Conservation (phyloP, 2,113 vertebrate genomes). For the Vimba vimba region DNA sequence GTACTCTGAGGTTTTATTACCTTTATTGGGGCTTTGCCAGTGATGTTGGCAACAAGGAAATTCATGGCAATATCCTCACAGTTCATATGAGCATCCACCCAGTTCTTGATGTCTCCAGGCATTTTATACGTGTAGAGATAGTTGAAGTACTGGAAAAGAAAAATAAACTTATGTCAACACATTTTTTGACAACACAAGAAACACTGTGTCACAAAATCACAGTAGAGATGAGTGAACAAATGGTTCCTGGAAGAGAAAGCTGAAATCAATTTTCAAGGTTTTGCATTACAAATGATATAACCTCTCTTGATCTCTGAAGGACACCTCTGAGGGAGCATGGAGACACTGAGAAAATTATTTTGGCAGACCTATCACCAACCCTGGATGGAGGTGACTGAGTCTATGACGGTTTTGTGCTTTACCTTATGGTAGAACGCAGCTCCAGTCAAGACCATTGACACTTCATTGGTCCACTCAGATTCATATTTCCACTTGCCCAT, state of each 20-base stretch:
- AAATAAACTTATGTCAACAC: not conserved
- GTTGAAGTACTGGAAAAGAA: slow-evolving; percentile 90
- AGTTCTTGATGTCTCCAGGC: slow-evolving; percentile 98
- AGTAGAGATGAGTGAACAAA: too few relatives aligned
- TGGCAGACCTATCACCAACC: not conserved
- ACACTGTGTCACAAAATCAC: not conserved
- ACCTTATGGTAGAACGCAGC: slow-evolving; percentile 99
- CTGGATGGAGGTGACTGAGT: not conserved
- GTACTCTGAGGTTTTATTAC: slow-evolving; percentile 64
- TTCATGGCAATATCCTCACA: slow-evolving; percentile 99
- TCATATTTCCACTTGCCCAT: slow-evolving; percentile 99
- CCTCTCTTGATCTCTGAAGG: not conserved
- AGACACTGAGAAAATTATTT: not conserved
- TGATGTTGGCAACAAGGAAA: slow-evolving; percentile 97
- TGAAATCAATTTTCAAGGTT: not conserved
- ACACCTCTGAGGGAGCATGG: not conserved
- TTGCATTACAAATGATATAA: not conserved
- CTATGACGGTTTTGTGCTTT: slow-evolving; percentile 10
- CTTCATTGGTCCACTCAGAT: slow-evolving; percentile 98
- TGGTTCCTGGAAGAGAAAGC: too few relatives aligned
- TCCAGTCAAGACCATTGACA: slow-evolving; percentile 98
- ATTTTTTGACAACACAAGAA: not conserved
- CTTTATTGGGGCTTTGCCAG: slow-evolving; percentile 98
- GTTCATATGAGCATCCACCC: slow-evolving; percentile 98
- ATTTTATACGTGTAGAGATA: slow-evolving; percentile 99